Evolutionary conservation across 2,888 invertebrate genomes (phyloP), one percentile per base, ranked within the genome.

Genomic region (Caenorhabditis auriculariae): DNA sequence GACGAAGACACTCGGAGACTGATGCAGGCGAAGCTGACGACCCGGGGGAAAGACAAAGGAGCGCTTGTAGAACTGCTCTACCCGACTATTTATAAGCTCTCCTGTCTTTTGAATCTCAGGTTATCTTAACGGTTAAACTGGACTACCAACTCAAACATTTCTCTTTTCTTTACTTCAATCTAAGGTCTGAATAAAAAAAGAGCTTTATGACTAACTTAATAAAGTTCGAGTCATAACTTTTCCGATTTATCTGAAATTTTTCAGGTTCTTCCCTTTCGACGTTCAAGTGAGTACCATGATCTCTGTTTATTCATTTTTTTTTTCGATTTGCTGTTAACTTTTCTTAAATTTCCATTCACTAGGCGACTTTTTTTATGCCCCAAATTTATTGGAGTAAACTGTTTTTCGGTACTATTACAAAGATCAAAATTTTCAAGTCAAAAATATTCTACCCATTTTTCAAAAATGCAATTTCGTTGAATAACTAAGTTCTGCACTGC

Each of bases 71-170:
- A 75, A 37, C 44, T 77, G 1, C 60, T 77, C 9, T 77, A 77
- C 41, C 77, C 77, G 23, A 76, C 76, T 0, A 69, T 77, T 26
- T 76, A 74, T 60, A 76, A 76, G 41, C 57, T 75, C 23, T 62
- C 66, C 2, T 76, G 76, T 54, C 55, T 64, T 2, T 51, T 76
- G 26, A 63, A 73, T 35, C 42, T 72, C 7, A 23, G 55, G 23
- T 58, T 37, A 32, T n/a, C n/a, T n/a, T n/a, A n/a, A n/a, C 17
- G n/a, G n/a, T n/a, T n/a, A n/a, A n/a, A n/a, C n/a, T n/a, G n/a
- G n/a, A n/a, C n/a, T n/a, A n/a, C n/a, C n/a, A n/a, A n/a, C n/a
- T n/a, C n/a, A n/a, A n/a, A n/a, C n/a, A n/a, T n/a, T n/a, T n/a
- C n/a, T n/a, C n/a, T n/a, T n/a, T n/a, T n/a, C n/a, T n/a, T n/a